A percentile compares a stretch with the other conserved stretches of the same genome.
Conservation (phyloP, 2,888 invertebrate species). For the Malacosoma neustria region DNA sequence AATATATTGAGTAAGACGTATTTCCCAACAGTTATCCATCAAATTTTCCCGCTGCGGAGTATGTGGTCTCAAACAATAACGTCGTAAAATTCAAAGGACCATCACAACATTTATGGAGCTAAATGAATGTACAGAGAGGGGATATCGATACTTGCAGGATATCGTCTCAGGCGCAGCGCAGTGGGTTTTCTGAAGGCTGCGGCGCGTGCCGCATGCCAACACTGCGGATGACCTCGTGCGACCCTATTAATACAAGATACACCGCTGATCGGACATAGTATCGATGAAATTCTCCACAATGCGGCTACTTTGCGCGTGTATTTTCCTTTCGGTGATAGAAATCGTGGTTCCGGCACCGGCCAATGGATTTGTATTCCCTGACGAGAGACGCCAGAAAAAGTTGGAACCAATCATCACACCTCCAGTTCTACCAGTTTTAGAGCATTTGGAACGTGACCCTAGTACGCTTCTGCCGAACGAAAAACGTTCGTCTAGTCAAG, state of each 20-base stretch:
- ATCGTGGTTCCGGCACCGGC: constrained; percentile 41
- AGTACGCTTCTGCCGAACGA: constrained; percentile 57
- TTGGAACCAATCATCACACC: constrained; percentile 63
- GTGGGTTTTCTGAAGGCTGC: constrained; percentile 75
- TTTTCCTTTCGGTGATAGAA: constrained; percentile 32
- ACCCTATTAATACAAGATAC: constrained; percentile 71
- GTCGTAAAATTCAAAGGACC: constrained; percentile 49
- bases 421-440: constrained; percentile 62
- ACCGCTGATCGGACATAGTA: constrained; percentile 47
- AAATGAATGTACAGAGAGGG: constrained; percentile 31
- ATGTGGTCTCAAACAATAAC: constrained; percentile 40
- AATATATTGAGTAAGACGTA: constrained; percentile 25
- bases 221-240: constrained; percentile 53
- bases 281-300: constrained; percentile 47
- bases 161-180: constrained; percentile 49
- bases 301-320: constrained; percentile 48
- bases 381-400: constrained; percentile 48
- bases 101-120: constrained; percentile 21
- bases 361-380: constrained; percentile 52
- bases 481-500: constrained; percentile 20
- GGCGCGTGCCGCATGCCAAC: constrained; percentile 73
- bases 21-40: constrained; percentile 48
- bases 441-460: constrained; percentile 67
- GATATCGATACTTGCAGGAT: constrained; percentile 54
- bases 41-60: constrained; percentile 32